Evolutionary conservation across 2,113 vertebrate species (phyloP).

Genomic region (Rostratula benghalensis): DNA sequence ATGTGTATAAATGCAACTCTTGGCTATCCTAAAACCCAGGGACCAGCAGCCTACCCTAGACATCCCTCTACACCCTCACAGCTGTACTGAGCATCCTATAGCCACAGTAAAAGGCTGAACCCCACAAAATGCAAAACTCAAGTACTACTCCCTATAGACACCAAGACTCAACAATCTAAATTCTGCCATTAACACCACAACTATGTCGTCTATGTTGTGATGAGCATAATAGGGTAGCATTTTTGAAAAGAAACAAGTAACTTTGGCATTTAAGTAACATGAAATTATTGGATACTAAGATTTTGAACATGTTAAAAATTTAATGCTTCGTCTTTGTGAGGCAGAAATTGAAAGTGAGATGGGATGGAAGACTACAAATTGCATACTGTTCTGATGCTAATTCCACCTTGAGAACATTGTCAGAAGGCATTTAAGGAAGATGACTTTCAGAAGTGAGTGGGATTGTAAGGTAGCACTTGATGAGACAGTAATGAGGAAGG

Average conservation of each 20-base stretch:
- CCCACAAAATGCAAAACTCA: background rate
- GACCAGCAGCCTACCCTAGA: background rate
- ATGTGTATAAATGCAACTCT: rapidly evolving
- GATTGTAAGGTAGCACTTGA: background rate
- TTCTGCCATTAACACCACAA: background rate
- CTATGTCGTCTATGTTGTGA: background rate
- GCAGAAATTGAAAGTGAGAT: background rate
- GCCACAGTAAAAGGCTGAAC: background rate
- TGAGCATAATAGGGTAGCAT: rapidly evolving
- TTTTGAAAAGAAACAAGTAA: background rate
- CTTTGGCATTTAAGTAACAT: background rate
- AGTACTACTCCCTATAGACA: too few relatives aligned
- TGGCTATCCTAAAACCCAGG: background rate
- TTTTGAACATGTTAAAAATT: background rate
- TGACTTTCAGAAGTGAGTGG: background rate
- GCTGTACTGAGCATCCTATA: background rate
- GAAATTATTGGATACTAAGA: background rate
- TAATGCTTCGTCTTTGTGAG: background rate
- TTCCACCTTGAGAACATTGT: background rate
- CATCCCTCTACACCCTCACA: background rate
- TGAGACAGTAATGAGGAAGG: background rate
- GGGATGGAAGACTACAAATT: background rate
- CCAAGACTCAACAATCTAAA: rapidly evolving
- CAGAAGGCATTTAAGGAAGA: background rate
- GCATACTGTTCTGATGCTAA: background rate